Evolutionary conservation across 37 sponge, comb jelly and placozoan genomes (phyloP).

Genomic region (Geodia barretti): DNA sequence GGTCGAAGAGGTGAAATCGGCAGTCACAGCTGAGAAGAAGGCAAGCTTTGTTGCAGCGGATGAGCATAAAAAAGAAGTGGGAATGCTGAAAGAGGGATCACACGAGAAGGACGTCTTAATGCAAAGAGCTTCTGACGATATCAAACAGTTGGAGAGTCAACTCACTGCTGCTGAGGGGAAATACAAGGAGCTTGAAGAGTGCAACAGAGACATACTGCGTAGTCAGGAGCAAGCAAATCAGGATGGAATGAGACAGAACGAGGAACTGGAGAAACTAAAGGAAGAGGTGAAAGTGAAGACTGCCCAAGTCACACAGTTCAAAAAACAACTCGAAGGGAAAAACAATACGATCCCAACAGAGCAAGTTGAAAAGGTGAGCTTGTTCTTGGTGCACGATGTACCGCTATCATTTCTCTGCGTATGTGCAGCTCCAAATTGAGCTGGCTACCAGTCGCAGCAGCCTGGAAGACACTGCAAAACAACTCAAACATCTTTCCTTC

Average conservation of each 20-base stretch:
- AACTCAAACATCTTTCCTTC: neutral
- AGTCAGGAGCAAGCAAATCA: neutral
- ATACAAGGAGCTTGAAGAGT: neutral
- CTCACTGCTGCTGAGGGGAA: neutral
- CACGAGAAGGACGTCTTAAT: neutral
- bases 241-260: neutral
- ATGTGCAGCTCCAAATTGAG: neutral
- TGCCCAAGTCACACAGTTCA: neutral
- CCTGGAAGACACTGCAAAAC: neutral
- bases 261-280: neutral
- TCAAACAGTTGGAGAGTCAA: neutral
- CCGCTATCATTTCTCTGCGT: neutral
- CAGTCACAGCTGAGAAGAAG: neutral
- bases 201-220: neutral
- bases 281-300: neutral
- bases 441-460: neutral
- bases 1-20: neutral
- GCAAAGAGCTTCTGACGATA: neutral
- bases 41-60: neutral
- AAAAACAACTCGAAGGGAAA: neutral
- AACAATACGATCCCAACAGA: neutral
- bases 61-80: neutral
- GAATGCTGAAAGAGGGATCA: neutral
- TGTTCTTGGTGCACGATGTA: neutral
- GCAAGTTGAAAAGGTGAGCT: neutral